These are phyloP conservation scores for Chionodraco myersi DNA, from an alignment of 2,113 vertebrate species.

Conservation along the genomic window DNA sequence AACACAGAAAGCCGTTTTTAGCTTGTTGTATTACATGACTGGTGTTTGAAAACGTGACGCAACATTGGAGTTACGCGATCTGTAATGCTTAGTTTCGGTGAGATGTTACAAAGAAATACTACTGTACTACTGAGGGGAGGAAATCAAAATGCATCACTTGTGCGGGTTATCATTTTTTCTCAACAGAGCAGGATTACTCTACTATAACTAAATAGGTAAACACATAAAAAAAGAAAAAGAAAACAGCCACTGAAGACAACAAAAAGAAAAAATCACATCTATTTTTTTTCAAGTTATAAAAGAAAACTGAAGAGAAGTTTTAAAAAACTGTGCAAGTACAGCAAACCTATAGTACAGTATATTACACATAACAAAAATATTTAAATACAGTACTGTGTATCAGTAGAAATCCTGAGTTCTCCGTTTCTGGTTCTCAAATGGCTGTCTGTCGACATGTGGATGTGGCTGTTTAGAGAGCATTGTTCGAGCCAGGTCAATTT, in stretches of 20 bases:
- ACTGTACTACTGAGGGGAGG: slow-evolving; percentile 50
- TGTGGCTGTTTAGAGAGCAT: slow-evolving; percentile 39
- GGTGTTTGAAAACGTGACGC: slow-evolving; percentile 65
- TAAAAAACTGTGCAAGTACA: slow-evolving; percentile 96
- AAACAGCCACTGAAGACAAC: slow-evolving; percentile 70
- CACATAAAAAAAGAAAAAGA: slow-evolving; percentile 55
- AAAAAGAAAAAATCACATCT: slow-evolving; percentile 76
- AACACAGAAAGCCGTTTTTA: slow-evolving; percentile 54
- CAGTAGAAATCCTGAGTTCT: slow-evolving; percentile 97
- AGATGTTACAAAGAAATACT: slow-evolving; percentile 65
- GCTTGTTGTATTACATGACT: slow-evolving; percentile 74
- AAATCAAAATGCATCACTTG: slow-evolving; percentile 57
- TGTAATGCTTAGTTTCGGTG: slow-evolving; percentile 75
- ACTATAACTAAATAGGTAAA: slow-evolving; percentile 72
- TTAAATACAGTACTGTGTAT: slow-evolving; percentile 97
- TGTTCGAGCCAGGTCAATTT: slow-evolving; percentile 43
- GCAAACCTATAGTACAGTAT: slow-evolving; percentile 96
- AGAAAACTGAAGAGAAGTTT: slow-evolving; percentile 82
- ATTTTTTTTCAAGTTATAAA: slow-evolving; percentile 87
- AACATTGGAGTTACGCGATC: slow-evolving; percentile 53
- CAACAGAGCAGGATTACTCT: slow-evolving; percentile 72
- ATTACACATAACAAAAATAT: slow-evolving; percentile 89
- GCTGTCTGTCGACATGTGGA: slow-evolving; percentile 62
- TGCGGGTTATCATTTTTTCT: slow-evolving; percentile 53
- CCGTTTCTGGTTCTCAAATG: slow-evolving; percentile 77